Conservation (phyloP, 2,113 vertebrate genomes). For the Xiphias gladius region DNA sequence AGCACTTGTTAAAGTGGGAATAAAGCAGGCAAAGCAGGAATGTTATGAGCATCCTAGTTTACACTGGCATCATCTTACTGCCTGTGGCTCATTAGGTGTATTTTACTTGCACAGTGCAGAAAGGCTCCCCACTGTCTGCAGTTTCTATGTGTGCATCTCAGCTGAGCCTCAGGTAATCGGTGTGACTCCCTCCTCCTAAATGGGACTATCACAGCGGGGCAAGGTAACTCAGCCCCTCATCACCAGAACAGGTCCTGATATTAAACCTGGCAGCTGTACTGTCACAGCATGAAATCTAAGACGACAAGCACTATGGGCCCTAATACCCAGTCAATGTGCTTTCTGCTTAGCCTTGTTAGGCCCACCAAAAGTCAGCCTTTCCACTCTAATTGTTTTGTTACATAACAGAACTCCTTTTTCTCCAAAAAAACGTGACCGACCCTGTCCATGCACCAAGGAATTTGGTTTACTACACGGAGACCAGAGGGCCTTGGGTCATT, state of each 20-base stretch:
- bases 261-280: constrained; percentile 72
- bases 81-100: constrained; percentile 24
- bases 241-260: constrained; percentile 50
- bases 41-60: neutral
- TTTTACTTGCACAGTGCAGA: constrained; percentile 3
- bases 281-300: constrained; percentile 67
- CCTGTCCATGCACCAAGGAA: neutral
- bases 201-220: constrained; percentile 47
- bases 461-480: constrained; percentile 9
- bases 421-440: neutral
- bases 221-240: constrained; percentile 55
- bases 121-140: constrained; percentile 15
- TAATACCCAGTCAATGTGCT: constrained; percentile 67
- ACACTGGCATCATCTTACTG: neutral
- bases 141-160: constrained; percentile 32
- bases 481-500: neutral
- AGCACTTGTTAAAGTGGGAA: neutral
- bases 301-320: constrained; percentile 65
- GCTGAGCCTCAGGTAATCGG: constrained; percentile 19
- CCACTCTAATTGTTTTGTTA: constrained; percentile 55
- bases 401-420: constrained; percentile 37
- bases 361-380: constrained; percentile 51
- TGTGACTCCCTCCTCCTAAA: constrained; percentile 34
- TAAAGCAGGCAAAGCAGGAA: neutral
- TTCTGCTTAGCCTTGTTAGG: constrained; percentile 60